These are phyloP conservation scores for Pygoscelis antarcticus DNA, from an alignment of 2,113 vertebrate genomes.

Conservation along the genomic window DNA sequence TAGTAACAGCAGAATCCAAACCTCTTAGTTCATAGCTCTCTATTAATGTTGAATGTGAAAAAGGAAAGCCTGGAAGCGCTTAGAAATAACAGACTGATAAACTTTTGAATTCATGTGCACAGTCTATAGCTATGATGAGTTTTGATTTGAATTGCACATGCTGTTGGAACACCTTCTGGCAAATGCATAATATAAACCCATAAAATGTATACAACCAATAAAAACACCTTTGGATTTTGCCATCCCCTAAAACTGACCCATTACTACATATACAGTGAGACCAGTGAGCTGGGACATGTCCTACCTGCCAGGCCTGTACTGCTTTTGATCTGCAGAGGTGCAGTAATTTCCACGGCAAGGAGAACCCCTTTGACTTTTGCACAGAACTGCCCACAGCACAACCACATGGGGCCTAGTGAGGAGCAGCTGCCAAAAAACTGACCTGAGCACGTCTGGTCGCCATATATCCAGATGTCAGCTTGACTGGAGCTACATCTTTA, in stretches of 20 bases:
- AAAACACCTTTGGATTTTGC: not conserved
- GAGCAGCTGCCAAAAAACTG: not conserved
- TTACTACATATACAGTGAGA: not conserved
- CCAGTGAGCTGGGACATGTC: not conserved
- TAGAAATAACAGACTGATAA: not conserved
- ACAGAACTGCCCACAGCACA: not conserved
- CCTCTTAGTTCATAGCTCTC: not conserved
- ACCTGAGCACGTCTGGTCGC: not conserved
- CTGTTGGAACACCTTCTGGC: not conserved
- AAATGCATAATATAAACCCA: not conserved
- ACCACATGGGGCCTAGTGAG: not conserved
- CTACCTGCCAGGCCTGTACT: not conserved
- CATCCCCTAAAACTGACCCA: not conserved
- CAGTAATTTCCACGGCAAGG: not conserved
- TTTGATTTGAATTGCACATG: not conserved
- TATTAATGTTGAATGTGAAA: not conserved
- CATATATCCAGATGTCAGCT: not conserved
- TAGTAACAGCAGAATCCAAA: not conserved
- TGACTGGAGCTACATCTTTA: not conserved
- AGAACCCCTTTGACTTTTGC: not conserved
- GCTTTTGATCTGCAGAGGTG: not conserved
- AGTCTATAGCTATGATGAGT: not conserved
- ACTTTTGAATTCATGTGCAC: not conserved
- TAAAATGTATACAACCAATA: not conserved
- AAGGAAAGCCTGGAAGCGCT: not conserved